phyloP scores from a whole-genome alignment of 2,113 vertebrate species.

The Lipophrys pholis region DNA sequence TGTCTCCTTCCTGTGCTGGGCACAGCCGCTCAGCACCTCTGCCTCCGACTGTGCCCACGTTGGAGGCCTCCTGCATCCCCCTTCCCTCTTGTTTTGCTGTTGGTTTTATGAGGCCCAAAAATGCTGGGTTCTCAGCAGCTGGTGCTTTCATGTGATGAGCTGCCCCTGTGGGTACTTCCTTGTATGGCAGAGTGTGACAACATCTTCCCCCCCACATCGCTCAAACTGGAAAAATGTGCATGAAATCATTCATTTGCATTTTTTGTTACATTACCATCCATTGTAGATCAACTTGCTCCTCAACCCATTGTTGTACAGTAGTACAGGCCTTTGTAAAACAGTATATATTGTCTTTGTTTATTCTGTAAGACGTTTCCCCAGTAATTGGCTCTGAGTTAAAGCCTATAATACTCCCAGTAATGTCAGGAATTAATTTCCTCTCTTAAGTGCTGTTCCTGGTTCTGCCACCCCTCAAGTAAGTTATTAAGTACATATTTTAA shows the following conservation, averaged over 20 bases:
- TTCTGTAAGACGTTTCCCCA: no score
- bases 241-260: no score
- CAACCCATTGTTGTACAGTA: background rate
- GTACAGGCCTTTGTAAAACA: background rate
- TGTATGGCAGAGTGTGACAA: conserved; percentile 9
- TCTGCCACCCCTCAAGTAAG: no score
- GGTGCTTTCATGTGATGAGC: conserved; percentile 63
- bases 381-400: no score
- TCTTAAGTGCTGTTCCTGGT: no score
- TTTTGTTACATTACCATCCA: conserved; percentile 9
- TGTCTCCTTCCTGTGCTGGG: conserved; percentile 66
- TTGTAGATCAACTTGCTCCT: background rate
- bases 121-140: conserved; percentile 62
- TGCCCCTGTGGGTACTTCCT: conserved; percentile 46
- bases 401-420: no score
- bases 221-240: no score
- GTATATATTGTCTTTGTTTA: background rate
- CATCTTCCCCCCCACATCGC: no score
- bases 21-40: conserved; percentile 57
- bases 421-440: no score
- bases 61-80: conserved; percentile 50
- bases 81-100: conserved; percentile 69
- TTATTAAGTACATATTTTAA: no score
- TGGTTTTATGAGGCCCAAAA: conserved; percentile 72
- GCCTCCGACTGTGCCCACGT: conserved; percentile 58